Conservation (phyloP, 2,888 invertebrate species). For the Sycophila texana region DNA sequence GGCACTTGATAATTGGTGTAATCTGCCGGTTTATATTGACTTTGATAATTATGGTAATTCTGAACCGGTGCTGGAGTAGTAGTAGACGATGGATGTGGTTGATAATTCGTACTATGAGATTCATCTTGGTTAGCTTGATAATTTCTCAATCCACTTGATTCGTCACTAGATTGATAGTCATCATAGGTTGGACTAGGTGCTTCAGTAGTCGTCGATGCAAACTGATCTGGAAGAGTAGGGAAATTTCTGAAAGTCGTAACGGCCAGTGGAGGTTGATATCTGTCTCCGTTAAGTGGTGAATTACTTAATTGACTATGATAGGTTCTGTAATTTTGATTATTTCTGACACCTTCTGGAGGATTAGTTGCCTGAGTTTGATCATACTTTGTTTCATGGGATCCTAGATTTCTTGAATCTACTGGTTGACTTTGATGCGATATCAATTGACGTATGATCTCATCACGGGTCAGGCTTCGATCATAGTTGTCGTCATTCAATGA, state of each 20-base stretch:
- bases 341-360: slow-evolving; percentile 53
- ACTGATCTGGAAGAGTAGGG: not conserved
- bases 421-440: slow-evolving; percentile 58
- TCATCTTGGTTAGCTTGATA: slow-evolving; percentile 1
- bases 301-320: no score
- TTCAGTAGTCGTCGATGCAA: not conserved
- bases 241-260: slow-evolving; percentile 21
- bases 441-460: slow-evolving; percentile 59
- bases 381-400: slow-evolving; percentile 5
- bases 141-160: not conserved
- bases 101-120: no score
- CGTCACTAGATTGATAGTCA: not conserved
- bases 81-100: no score
- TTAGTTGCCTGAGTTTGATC: slow-evolving; percentile 11
- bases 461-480: slow-evolving; percentile 54
- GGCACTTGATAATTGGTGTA: no score
- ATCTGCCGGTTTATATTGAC: not conserved
- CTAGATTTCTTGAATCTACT: slow-evolving; percentile 54
- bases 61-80: no score
- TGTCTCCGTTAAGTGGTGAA: no score
- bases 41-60: not conserved
- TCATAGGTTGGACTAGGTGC: not conserved
- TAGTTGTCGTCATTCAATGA: slow-evolving; percentile 55
- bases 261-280: not conserved
- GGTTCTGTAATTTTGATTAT: slow-evolving; percentile 12